phyloP scores from a whole-genome alignment of 2,888 invertebrate genomes.

The Limnephilus rhombicus region DNA sequence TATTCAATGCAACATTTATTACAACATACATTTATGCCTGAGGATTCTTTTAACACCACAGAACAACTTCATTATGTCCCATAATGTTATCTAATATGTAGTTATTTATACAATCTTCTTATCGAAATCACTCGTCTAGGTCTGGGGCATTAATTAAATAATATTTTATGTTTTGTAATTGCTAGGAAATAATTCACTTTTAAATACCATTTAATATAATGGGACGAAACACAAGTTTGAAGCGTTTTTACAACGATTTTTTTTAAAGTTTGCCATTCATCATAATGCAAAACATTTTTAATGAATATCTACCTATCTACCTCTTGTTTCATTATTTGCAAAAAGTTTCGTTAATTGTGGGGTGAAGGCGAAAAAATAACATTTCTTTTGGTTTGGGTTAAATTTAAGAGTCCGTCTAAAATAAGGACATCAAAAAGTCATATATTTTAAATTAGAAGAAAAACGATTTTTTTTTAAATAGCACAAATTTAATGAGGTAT shows the following conservation, averaged over 20 bases:
- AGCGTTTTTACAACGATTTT: background rate
- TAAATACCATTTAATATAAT: background rate
- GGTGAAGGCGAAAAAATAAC: too few relatives aligned
- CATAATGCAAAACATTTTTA: too few relatives aligned
- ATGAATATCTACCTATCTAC: too few relatives aligned
- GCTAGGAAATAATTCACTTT: background rate
- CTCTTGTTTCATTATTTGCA: too few relatives aligned
- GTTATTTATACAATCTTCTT: background rate
- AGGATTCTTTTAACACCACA: background rate
- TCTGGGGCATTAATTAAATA: background rate
- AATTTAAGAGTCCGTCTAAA: too few relatives aligned
- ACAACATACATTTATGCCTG: background rate
- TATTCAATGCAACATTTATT: background rate
- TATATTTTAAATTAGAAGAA: too few relatives aligned
- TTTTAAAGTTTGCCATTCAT: background rate
- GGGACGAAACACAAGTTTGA: background rate
- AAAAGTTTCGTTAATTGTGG: too few relatives aligned
- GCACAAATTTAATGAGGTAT: too few relatives aligned
- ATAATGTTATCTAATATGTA: background rate
- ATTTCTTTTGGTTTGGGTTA: too few relatives aligned
- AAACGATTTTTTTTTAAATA: too few relatives aligned
- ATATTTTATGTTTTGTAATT: background rate
- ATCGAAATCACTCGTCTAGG: background rate
- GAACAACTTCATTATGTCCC: background rate
- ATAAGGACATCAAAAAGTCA: too few relatives aligned